A percentile compares a stretch with the other conserved stretches of the same genome.
Evolutionary conservation across 1,140 invertebrate genomes (phyloP).

Genomic region (Ips typographus): DNA sequence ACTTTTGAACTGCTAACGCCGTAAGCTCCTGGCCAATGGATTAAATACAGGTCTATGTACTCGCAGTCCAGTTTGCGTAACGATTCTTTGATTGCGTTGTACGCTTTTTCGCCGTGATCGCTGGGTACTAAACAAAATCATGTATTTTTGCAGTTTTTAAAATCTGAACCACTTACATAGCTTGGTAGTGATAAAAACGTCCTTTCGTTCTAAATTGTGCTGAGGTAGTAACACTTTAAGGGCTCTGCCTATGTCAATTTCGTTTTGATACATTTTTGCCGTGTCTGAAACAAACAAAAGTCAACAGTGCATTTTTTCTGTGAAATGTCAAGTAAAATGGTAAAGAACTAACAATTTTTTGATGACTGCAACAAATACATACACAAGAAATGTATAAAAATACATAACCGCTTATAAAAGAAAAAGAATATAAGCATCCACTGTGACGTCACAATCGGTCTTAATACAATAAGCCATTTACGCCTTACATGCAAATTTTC

Average conservation of each 20-base stretch:
- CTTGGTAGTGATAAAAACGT: constrained; percentile 80
- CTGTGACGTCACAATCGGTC: no score
- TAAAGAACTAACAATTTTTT: constrained; percentile 18
- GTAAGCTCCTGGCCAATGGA: constrained; percentile 79
- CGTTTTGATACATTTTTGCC: constrained; percentile 73
- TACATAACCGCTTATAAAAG: background rate
- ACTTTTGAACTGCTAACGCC: constrained; percentile 14
- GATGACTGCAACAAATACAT: constrained; percentile 5
- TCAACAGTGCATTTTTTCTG: background rate
- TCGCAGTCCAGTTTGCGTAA: constrained; percentile 63
- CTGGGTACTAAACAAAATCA: constrained; percentile 59
- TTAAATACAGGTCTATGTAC: constrained; percentile 81
- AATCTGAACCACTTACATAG: constrained; percentile 57
- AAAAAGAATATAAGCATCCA: background rate
- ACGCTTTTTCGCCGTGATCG: constrained; percentile 65
- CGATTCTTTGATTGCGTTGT: constrained; percentile 63
- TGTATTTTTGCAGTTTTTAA: background rate
- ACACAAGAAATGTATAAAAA: background rate
- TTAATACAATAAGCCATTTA: no score
- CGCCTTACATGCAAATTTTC: no score
- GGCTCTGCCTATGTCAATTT: constrained; percentile 65
- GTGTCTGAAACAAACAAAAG: constrained; percentile 61
- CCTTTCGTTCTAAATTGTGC: constrained; percentile 64
- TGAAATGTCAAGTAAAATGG: background rate
- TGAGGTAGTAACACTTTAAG: constrained; percentile 63